Base-by-base conservation (phyloP, 2,888 invertebrate species). In the Acronicta leporina region DNA sequence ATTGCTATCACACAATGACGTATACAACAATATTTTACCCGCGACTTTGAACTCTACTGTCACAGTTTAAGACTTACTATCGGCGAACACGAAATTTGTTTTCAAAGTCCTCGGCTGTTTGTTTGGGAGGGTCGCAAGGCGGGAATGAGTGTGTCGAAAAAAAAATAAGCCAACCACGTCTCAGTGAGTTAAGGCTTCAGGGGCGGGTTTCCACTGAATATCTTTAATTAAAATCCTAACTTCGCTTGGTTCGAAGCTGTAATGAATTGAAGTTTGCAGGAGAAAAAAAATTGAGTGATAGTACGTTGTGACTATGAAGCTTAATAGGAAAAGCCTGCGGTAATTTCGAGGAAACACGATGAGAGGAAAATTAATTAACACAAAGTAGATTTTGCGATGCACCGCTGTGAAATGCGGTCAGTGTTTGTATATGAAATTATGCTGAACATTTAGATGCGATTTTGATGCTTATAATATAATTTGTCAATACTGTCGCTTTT, bases 151-250 rank as follows among this genome's bases (percentile, higher is more conserved):
- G 88, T 88, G 90, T 87, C 86, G 89, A 93, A 94, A 94, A 94
- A 87, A 94, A 94, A 94, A 92, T 93, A 94, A 94, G 88, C 94
- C 94, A 94, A 94, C 94, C 94, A 90, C 93, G 94, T 91, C 92
- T 91, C 93, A 87, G 86, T 92, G 91, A 93, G 88, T 91, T 90
- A 91, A 91, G 88, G 93, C 88, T 90, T 85, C 89, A 88, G 88
- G 93, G 94, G 94, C 94, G 94, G 92, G 92, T 87, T 89, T 89
- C 79, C 81, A 86, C 84, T 82, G 89, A 91, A 89, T 89, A 91
- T 94, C 92, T 92, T 93, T 94, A 94, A 94, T 94, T 94, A 94
- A 92, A 92, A 90, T 86, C 79, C 84, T 85, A 91, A 92, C 86
- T 93, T 92, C 87, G 72, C 82, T 83, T 63, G 59, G 83, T 86